Evolutionary conservation across 2,888 invertebrate genomes (phyloP), one percentile per base, ranked within the genome.

Genomic region (Eumerus sabulonum): DNA sequence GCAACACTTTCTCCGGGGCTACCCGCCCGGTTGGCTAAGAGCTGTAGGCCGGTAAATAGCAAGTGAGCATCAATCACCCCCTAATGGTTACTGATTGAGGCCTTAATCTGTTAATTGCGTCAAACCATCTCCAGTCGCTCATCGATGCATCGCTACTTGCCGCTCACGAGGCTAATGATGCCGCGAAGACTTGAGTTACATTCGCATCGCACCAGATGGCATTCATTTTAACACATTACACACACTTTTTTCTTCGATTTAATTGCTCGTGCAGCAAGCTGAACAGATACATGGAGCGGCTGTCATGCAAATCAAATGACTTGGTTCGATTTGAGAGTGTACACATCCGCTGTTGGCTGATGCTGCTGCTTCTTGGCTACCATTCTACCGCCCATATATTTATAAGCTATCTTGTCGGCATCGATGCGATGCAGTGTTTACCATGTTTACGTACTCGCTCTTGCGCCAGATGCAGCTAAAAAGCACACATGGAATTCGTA

Each of bases 41-140:
- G 44, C 18, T 27, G 40, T 19, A 13, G 1, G 14, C 36, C 50
- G 42, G 50, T 14, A 13, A 40, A 12, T 17, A 36, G 36, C n/a
- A 18, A 36, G 54, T 45, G 45, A 36, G 36, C 56, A 51, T 57
- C 66, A 48, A 62, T 72, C 77, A 77, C 67, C 77, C 73, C 73
- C 73, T 77, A 73, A 77, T 73, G 36, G 72, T 45, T 44, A 56
- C 72, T 72, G 76, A 77, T 59, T 63, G 67, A 73, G 45, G 77
- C 59, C 73, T 72, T 59, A 76, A 72, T 76, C 71, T 66, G 76
- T 66, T 76, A 73, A 68, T 70, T 70, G 70, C 63, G 47, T 17
- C 42, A 35, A 36, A 17, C 35, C 63, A 12, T 59, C 19, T 63
- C 13, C 14, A 51, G 44, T 16, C 36, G 36, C 48, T 40, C 40